phyloP scores from a whole-genome alignment of 2,797 vertebrate genomes.

The Catamblyrhynchus diadema region DNA sequence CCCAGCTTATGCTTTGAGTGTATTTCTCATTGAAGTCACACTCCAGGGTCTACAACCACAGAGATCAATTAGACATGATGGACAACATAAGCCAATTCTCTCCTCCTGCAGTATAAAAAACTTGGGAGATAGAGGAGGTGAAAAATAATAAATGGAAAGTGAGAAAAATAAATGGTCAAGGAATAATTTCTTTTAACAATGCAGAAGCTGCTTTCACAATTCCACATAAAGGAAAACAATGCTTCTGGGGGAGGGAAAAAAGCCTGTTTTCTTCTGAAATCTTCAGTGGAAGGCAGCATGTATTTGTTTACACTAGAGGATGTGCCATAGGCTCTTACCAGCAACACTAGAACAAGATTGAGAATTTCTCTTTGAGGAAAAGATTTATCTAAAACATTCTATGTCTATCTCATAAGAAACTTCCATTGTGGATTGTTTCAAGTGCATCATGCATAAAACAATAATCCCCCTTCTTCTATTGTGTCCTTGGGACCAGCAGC shows the following conservation, averaged over 20 bases:
- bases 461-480: neutral
- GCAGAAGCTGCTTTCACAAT: neutral
- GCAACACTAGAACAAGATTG: neutral
- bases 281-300: neutral
- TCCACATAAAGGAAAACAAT: neutral
- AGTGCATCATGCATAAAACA: neutral
- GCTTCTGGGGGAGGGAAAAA: neutral
- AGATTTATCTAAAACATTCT: neutral
- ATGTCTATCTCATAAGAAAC: neutral
- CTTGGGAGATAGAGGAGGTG: neutral
- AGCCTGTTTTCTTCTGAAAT: neutral
- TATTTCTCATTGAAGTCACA: neutral
- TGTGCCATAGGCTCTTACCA: neutral
- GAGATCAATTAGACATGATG: neutral
- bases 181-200: neutral
- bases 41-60: neutral
- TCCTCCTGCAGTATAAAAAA: neutral
- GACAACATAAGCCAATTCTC: neutral
- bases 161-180: neutral
- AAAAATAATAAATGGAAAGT: neutral
- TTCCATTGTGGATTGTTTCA: neutral
- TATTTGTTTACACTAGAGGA: neutral
- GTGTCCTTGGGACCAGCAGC: neutral
- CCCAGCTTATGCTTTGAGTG: neutral
- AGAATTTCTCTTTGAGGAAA: neutral